These are phyloP conservation scores for Podabrus alpinus DNA, from an alignment of 2,888 invertebrate genomes.

Conservation along the genomic window DNA sequence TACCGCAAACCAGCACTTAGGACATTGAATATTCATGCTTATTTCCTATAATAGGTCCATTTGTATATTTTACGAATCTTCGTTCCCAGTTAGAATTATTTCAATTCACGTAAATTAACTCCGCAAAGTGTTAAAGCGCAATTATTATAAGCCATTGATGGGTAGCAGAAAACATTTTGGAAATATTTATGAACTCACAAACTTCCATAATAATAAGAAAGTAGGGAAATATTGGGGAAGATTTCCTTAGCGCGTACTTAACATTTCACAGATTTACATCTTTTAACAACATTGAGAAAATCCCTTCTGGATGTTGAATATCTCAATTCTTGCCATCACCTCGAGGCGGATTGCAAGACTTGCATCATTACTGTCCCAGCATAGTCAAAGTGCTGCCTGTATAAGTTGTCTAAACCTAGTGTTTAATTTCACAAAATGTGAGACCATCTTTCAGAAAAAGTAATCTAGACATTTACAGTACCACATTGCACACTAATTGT, in stretches of 20 bases:
- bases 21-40: conserved; percentile 28
- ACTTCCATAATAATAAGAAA: conserved; percentile 31
- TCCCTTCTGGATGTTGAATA: conserved; percentile 38
- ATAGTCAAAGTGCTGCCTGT: conserved; percentile 40
- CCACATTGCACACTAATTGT: conserved; percentile 14
- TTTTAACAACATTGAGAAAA: conserved; percentile 41
- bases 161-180: conserved; percentile 29
- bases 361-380: conserved; percentile 44
- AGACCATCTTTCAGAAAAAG: neutral
- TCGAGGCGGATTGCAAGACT: conserved; percentile 42
- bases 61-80: conserved; percentile 24
- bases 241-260: conserved; percentile 29
- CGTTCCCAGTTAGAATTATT: conserved; percentile 6
- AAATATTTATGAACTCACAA: conserved; percentile 33
- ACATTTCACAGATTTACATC: conserved; percentile 40
- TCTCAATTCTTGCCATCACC: conserved; percentile 40
- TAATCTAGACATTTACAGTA: neutral
- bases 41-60: conserved; percentile 28
- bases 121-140: conserved; percentile 6
- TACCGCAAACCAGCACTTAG: conserved; percentile 30
- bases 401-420: conserved; percentile 23
- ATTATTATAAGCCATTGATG: conserved; percentile 7
- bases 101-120: conserved; percentile 12
- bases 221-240: conserved; percentile 33
- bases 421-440: conserved; percentile 14